phyloP scores from a whole-genome alignment of 2,113 vertebrate genomes.

The Athene noctua region DNA sequence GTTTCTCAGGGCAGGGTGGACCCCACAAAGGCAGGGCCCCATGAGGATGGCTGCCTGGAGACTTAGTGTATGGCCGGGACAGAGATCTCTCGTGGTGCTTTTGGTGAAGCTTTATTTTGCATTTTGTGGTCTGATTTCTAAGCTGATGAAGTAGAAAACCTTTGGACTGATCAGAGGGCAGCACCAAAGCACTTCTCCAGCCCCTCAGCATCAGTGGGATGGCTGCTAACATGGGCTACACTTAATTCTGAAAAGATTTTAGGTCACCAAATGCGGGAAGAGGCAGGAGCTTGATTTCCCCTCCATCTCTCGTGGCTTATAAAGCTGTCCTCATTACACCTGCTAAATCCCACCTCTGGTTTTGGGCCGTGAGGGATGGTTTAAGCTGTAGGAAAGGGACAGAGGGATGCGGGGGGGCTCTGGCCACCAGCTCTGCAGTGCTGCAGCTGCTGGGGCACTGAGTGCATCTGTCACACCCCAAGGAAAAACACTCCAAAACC shows the following conservation, averaged over 20 bases:
- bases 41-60: not conserved
- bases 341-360: not conserved
- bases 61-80: rapidly evolving
- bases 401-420: rapidly evolving
- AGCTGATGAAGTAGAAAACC: not conserved
- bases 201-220: rapidly evolving
- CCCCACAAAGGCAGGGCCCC: not conserved
- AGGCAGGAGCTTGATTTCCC: not conserved
- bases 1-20: not conserved
- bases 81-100: rapidly evolving
- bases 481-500: not conserved
- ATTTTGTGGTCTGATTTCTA: not conserved
- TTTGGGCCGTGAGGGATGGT: rapidly evolving
- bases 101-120: not conserved
- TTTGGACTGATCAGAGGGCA: not conserved
- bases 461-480: not conserved
- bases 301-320: rapidly evolving
- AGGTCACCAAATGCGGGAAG: not conserved
- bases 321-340: not conserved
- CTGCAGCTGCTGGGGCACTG: not conserved
- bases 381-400: not conserved
- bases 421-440: not conserved
- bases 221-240: rapidly evolving
- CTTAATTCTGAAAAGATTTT: not conserved
- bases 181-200: not conserved